phyloP scores from a whole-genome alignment of 2,113 vertebrate genomes.

The Pavo muticus region DNA sequence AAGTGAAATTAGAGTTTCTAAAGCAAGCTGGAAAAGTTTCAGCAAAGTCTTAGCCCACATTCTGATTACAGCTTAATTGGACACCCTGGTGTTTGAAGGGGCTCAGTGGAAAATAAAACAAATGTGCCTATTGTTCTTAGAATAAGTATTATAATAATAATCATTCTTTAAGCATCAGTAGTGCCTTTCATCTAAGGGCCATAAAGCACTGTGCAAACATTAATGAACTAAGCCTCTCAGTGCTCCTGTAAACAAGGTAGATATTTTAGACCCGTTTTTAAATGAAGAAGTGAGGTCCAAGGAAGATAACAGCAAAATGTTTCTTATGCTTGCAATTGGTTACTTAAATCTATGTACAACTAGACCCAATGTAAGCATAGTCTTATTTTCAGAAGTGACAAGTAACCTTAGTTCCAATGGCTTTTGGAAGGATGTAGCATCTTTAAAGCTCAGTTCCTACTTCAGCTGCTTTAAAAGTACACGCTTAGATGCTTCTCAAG shows the following conservation, averaged over 20 bases:
- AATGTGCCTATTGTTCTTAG: slow-evolving; percentile 61
- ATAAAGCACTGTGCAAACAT: slow-evolving; percentile 43
- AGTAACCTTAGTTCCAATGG: not conserved
- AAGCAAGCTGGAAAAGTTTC: slow-evolving; percentile 26
- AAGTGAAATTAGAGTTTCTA: not conserved
- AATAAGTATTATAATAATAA: slow-evolving; percentile 53
- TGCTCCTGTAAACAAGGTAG: slow-evolving; percentile 4
- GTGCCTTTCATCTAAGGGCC: slow-evolving; percentile 64
- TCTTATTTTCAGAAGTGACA: not conserved
- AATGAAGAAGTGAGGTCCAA: not conserved
- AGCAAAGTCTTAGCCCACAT: not conserved
- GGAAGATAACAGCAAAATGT: not conserved
- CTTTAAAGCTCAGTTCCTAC: not conserved
- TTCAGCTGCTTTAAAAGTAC: not conserved
- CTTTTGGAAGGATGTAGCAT: not conserved
- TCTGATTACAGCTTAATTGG: slow-evolving; percentile 44
- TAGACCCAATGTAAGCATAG: not conserved
- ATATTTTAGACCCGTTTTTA: not conserved
- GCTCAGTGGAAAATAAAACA: slow-evolving; percentile 44
- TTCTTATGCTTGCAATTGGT: not conserved
- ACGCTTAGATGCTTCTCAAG: not conserved
- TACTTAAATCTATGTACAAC: not conserved
- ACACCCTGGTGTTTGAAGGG: slow-evolving; percentile 51
- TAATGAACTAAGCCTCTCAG: not conserved
- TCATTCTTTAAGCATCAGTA: slow-evolving; percentile 60